Evolutionary conservation across 2,797 vertebrate species (phyloP).

Genomic region (Cyprinella venusta): DNA sequence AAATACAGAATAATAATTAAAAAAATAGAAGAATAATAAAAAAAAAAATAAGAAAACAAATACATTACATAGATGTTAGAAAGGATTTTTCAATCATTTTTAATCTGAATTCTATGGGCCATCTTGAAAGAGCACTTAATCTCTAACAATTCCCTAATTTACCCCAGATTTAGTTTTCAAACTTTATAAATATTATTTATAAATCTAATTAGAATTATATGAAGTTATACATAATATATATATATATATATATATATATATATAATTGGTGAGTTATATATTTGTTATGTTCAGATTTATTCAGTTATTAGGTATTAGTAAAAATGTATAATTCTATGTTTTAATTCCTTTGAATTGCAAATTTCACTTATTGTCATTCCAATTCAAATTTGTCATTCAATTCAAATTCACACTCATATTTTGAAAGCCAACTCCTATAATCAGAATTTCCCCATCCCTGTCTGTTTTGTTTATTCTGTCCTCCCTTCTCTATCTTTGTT

Average conservation of each 20-base stretch:
- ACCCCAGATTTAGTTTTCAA: not conserved
- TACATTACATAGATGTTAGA: too few species aligned
- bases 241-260: too few species aligned
- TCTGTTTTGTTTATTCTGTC: slow-evolving; percentile 3
- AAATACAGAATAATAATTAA: too few species aligned
- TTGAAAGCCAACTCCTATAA: not conserved
- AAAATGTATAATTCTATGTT: not conserved
- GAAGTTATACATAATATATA: too few species aligned
- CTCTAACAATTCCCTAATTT: not conserved
- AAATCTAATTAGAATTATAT: not conserved
- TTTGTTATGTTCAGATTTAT: not conserved
- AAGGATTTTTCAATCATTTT: too few species aligned
- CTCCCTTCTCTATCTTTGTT: slow-evolving; percentile 1
- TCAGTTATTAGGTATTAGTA: not conserved
- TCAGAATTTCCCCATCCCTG: not conserved
- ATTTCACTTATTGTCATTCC: not conserved
- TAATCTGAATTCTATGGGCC: not conserved
- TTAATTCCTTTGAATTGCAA: not conserved
- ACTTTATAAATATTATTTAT: not conserved
- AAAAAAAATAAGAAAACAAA: too few species aligned
- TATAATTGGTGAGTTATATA: not conserved
- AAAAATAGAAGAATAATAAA: too few species aligned
- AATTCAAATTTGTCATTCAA: not conserved
- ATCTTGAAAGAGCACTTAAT: not conserved
- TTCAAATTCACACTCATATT: not conserved